Evolutionary conservation across 2,113 vertebrate species (phyloP).

Genomic region (Tragelaphus imberbis): DNA sequence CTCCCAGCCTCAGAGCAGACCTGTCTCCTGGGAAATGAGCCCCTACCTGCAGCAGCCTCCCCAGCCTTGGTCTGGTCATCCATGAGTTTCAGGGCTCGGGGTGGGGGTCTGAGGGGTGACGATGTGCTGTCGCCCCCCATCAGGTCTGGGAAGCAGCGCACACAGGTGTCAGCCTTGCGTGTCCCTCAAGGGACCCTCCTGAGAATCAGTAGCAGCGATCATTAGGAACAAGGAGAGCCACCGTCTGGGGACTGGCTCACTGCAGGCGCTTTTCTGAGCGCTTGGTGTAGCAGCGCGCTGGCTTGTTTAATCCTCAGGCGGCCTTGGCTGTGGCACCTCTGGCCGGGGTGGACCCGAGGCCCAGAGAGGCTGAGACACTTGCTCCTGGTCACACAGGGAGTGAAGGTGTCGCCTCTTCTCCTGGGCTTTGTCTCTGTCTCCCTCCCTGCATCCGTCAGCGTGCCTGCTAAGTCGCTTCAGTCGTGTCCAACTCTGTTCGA

Average conservation of each 20-base stretch:
- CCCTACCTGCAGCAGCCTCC: not conserved
- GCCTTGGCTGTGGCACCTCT: rapidly evolving
- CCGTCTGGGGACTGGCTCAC: rapidly evolving
- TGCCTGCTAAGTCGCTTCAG: not conserved
- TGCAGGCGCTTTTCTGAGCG: rapidly evolving
- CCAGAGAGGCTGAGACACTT: not conserved
- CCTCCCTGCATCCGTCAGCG: rapidly evolving
- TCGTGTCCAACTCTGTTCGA: not conserved
- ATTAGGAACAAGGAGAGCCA: rapidly evolving
- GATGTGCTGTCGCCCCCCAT: not conserved
- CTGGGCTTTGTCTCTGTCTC: rapidly evolving
- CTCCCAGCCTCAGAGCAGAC: not conserved
- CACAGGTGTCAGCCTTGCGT: rapidly evolving
- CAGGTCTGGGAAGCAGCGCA: rapidly evolving
- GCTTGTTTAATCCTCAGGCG: too few species aligned
- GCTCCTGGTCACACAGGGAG: not conserved
- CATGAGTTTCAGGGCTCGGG: rapidly evolving
- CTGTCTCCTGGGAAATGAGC: not conserved
- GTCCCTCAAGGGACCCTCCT: not conserved
- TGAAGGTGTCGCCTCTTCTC: rapidly evolving
- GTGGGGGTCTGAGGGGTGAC: rapidly evolving
- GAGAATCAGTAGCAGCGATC: rapidly evolving
- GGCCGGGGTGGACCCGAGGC: not conserved
- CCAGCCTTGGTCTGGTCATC: too few species aligned
- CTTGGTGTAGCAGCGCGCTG: rapidly evolving